Conservation (phyloP, 2,113 vertebrate genomes). For the Chrysemys picta region DNA sequence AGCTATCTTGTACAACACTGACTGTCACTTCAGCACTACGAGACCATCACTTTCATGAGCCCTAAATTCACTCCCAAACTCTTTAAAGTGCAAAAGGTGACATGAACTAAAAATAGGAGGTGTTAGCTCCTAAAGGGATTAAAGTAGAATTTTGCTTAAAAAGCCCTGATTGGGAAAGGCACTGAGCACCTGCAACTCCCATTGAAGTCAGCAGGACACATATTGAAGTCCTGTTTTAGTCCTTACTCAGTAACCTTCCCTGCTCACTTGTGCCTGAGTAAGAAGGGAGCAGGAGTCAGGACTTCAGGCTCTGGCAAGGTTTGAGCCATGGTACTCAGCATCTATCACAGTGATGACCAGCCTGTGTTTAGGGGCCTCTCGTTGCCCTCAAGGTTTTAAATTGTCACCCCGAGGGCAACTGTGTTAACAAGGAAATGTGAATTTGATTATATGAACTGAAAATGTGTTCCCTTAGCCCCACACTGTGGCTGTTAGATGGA, state of each 20-base stretch:
- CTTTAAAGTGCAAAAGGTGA: not conserved
- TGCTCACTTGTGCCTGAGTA: not conserved
- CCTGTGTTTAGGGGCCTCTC: not conserved
- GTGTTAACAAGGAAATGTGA: not conserved
- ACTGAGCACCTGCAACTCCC: not conserved
- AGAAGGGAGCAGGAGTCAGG: not conserved
- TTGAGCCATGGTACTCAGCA: not conserved
- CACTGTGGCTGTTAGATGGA: not conserved
- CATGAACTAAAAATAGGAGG: not conserved
- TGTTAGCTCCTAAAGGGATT: not conserved
- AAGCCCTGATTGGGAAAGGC: not conserved
- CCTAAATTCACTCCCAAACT: not conserved
- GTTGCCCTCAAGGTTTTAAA: not conserved
- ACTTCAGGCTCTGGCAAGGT: not conserved
- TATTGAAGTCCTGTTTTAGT: not conserved
- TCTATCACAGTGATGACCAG: not conserved
- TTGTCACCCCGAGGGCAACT: not conserved
- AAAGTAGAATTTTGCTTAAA: not conserved
- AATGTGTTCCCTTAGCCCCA: not conserved
- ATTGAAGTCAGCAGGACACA: not conserved
- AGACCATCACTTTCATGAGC: not conserved
- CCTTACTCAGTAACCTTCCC: not conserved
- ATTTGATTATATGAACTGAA: not conserved
- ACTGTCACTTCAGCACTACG: not conserved
- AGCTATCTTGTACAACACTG: not conserved